These are phyloP conservation scores for Girardinus metallicus DNA, from an alignment of 2,797 vertebrate genomes.

Conservation along the genomic window DNA sequence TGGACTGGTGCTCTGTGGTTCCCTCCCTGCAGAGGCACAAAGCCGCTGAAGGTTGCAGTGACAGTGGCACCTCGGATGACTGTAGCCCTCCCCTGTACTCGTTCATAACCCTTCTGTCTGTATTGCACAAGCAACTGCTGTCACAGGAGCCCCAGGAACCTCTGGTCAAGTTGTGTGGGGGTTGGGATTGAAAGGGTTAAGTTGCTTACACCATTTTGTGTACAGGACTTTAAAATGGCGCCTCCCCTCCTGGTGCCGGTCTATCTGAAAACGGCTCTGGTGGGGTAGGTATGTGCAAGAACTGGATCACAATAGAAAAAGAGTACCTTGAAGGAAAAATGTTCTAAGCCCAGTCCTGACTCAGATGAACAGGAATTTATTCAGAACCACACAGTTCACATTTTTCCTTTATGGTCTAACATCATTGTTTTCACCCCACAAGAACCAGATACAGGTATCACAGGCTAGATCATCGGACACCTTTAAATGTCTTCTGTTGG, in stretches of 20 bases:
- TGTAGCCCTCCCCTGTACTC: constrained; percentile 22
- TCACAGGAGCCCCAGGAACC: not conserved
- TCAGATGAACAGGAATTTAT: constrained; percentile 1
- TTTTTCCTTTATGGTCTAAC: constrained; percentile 6
- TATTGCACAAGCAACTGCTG: not conserved
- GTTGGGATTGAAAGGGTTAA: constrained; percentile 67
- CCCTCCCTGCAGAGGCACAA: constrained; percentile 21
- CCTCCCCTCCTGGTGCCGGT: constrained; percentile 26
- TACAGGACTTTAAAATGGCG: constrained; percentile 68
- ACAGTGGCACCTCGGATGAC: not conserved
- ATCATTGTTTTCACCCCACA: not conserved
- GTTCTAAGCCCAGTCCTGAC: constrained; percentile 8
- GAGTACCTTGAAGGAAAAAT: not conserved
- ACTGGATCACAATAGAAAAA: constrained; percentile 4
- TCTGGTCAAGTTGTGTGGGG: constrained; percentile 10
- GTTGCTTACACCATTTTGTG: constrained; percentile 71
- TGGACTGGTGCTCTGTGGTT: constrained; percentile 46
- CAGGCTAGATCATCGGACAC: not conserved
- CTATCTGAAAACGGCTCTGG: constrained; percentile 13
- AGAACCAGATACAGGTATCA: not conserved
- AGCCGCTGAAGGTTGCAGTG: not conserved
- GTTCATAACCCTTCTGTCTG: not conserved
- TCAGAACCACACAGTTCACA: not conserved
- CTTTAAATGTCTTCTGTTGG: not conserved
- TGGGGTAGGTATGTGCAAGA: constrained; percentile 14